phyloP scores from a whole-genome alignment of 1,140 invertebrate genomes.

The Drosophila neocordata region DNA sequence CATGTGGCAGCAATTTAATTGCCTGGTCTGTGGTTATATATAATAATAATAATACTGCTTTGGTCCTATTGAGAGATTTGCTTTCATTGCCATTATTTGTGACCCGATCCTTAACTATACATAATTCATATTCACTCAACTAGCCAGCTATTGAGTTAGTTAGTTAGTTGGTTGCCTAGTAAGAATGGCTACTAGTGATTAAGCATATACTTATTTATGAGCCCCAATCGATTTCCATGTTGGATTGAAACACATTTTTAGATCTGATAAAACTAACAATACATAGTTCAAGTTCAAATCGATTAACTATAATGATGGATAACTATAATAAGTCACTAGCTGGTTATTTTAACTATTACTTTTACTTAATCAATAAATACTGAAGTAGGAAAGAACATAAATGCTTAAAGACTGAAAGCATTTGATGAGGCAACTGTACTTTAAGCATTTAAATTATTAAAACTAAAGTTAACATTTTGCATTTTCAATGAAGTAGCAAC shows the following conservation, averaged over 20 bases:
- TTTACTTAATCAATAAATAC: too few species aligned
- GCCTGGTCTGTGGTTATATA: slow-evolving; percentile 24
- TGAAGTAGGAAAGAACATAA: too few species aligned
- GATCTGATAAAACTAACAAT: background rate
- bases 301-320: too few species aligned
- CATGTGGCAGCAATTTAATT: slow-evolving; percentile 41
- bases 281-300: too few species aligned
- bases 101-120: slow-evolving; percentile 5
- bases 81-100: slow-evolving; percentile 8
- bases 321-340: too few species aligned
- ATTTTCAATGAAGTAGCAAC: too few species aligned
- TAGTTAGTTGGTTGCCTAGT: background rate
- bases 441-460: too few species aligned
- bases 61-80: slow-evolving; percentile 1
- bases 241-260: background rate
- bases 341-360: background rate
- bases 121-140: slow-evolving; percentile 11
- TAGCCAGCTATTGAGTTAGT: background rate
- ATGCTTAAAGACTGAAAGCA: too few species aligned
- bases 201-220: background rate
- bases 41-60: slow-evolving; percentile 43
- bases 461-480: too few species aligned
- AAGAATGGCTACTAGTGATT: background rate
- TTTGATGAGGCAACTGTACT: too few species aligned
- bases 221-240: background rate